Evolutionary conservation across 2,797 vertebrate species (phyloP).

Genomic region (Furcifer pardalis): DNA sequence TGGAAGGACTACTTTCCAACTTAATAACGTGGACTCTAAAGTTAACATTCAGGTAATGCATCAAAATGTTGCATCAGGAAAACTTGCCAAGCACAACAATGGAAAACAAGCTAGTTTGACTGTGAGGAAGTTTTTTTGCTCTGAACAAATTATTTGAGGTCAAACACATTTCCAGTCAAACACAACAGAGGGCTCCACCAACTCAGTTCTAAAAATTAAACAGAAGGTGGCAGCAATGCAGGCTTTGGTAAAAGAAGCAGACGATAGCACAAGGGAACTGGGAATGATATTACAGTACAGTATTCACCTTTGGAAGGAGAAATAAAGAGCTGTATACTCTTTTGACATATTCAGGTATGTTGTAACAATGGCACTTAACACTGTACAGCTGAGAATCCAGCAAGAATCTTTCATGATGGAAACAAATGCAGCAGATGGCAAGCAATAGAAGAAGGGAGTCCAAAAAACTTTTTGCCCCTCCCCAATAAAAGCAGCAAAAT

Average conservation of each 20-base stretch:
- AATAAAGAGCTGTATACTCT: neutral
- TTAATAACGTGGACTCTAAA: neutral
- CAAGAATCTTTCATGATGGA: neutral
- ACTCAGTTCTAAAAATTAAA: neutral
- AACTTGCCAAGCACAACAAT: slow-evolving; percentile 6
- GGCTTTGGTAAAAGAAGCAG: neutral
- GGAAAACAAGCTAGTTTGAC: slow-evolving; percentile 25
- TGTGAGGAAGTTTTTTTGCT: slow-evolving; percentile 11
- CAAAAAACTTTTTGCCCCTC: neutral
- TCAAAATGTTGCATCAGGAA: neutral
- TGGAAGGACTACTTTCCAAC: neutral
- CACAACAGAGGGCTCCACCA: neutral
- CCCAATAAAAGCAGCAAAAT: neutral
- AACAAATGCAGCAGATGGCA: neutral
- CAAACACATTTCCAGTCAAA: neutral
- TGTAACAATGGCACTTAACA: neutral
- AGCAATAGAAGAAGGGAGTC: neutral
- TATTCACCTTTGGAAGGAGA: slow-evolving; percentile 5
- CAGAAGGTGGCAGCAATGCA: slow-evolving; percentile 27
- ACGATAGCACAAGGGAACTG: neutral
- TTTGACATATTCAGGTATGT: neutral
- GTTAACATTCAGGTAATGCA: neutral
- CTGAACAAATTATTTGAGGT: neutral
- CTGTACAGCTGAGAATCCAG: neutral
- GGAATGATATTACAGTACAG: neutral